These are phyloP conservation scores for Psix sp. DNA, from an alignment of 1,140 invertebrate genomes.

Conservation along the genomic window DNA sequence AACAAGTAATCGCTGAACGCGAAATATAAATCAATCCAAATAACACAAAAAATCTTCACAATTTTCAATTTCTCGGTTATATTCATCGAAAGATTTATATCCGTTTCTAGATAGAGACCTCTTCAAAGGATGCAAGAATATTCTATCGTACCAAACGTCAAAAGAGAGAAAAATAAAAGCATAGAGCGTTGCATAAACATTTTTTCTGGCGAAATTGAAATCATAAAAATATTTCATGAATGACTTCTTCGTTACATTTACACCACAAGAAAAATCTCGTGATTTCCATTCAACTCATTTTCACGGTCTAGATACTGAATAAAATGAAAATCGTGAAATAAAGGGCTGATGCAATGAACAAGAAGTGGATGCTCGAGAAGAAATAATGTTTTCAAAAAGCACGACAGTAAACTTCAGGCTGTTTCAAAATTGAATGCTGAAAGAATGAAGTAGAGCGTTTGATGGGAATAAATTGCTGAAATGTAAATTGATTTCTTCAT, in stretches of 20 bases:
- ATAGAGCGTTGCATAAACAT: constrained; percentile 24
- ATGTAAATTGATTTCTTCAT: no score
- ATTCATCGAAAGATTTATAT: constrained; percentile 27
- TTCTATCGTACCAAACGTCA: constrained; percentile 22
- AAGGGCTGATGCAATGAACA: constrained; percentile 7
- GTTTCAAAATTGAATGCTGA: no score
- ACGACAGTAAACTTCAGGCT: no score
- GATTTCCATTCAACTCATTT: constrained; percentile 26
- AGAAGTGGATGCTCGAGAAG: constrained; percentile 16
- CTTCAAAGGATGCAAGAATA: constrained; percentile 23
- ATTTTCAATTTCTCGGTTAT: constrained; percentile 21
- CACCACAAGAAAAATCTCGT: constrained; percentile 15
- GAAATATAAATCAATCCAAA: neutral
- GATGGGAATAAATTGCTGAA: no score
- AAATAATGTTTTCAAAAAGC: constrained; percentile 10
- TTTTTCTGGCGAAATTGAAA: constrained; percentile 32
- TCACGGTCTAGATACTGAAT: constrained; percentile 18
- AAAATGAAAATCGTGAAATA: constrained; percentile 17
- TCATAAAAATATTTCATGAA: constrained; percentile 40
- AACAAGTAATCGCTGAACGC: neutral
- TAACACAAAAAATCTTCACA: constrained; percentile 1
- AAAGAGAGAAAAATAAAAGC: constrained; percentile 8
- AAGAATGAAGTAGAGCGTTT: no score
- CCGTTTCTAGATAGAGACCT: neutral
- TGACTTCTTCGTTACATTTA: constrained; percentile 31